Evolutionary conservation across 53 echinoderm and acorn worm species (phyloP).

Genomic region (Holothuria scabra): DNA sequence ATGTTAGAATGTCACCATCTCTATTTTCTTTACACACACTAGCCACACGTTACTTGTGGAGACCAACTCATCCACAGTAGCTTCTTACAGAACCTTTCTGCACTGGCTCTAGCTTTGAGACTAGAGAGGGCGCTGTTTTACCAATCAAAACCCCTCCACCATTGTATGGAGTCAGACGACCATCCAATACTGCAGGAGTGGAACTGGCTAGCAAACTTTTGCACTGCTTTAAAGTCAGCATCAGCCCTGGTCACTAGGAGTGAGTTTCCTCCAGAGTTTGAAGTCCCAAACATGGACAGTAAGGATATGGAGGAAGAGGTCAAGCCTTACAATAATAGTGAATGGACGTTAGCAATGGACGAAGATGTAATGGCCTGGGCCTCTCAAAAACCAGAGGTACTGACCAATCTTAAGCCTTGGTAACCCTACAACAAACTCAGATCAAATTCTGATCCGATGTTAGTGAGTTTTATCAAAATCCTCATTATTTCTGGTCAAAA

Average conservation of each 20-base stretch:
- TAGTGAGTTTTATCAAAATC: too few species aligned
- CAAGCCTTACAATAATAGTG: constrained; percentile 67
- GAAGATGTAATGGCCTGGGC: constrained; percentile 97
- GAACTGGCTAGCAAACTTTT: constrained; percentile 92
- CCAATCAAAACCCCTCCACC: constrained; percentile 75
- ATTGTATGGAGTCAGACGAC: constrained; percentile 54
- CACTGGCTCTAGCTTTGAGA: constrained; percentile 82
- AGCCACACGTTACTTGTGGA: constrained; percentile 91
- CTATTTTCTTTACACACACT: not conserved
- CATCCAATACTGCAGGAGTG: constrained; percentile 76
- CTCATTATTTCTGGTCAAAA: too few species aligned
- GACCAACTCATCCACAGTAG: constrained; percentile 94
- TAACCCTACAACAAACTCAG: too few species aligned
- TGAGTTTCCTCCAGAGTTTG: constrained; percentile 76
- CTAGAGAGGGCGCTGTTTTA: constrained; percentile 80
- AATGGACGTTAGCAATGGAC: constrained; percentile 86
- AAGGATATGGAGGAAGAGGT: constrained; percentile 67
- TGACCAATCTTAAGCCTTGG: not conserved
- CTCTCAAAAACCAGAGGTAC: constrained; percentile 93
- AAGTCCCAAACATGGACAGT: constrained; percentile 80
- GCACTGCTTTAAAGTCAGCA: constrained; percentile 95
- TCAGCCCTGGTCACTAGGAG: constrained; percentile 73
- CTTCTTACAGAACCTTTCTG: constrained; percentile 92
- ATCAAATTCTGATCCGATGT: too few species aligned
- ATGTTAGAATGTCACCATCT: too few species aligned